A percentile compares a stretch with the other conserved stretches of the same genome.
Conservation (phyloP, 2,888 invertebrate genomes). For the Liodrosophila aerea region DNA sequence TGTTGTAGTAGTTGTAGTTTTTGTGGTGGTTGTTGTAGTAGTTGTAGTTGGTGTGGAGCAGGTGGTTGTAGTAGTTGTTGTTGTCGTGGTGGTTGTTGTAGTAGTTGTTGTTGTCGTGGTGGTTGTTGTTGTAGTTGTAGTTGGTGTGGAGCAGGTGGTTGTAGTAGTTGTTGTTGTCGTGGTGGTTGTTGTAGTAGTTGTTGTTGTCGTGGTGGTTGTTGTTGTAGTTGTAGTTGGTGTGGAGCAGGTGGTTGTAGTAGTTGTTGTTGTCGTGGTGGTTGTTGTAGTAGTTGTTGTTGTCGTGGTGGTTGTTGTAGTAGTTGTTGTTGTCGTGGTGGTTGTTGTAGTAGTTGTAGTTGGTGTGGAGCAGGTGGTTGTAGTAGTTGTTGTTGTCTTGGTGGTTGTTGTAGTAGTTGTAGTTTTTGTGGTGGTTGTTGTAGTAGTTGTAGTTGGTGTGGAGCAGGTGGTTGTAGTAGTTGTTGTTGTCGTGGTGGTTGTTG, state of each 20-base stretch:
- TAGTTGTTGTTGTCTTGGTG: constrained; percentile 3
- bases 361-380: background rate
- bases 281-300: background rate
- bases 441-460: constrained; percentile 6
- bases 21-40: constrained; percentile 10
- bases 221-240: constrained; percentile 13
- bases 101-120: constrained; percentile 2
- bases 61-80: constrained; percentile 11
- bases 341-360: background rate
- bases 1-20: background rate
- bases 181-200: background rate
- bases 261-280: constrained; percentile 3
- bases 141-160: background rate
- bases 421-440: constrained; percentile 10
- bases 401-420: background rate
- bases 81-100: constrained; percentile 14
- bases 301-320: constrained; percentile 3
- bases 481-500: constrained; percentile 16
- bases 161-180: constrained; percentile 16
- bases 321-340: constrained; percentile 7
- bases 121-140: no score
- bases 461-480: constrained; percentile 21
- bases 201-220: constrained; percentile 11
- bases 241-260: background rate
- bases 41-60: background rate